These are phyloP conservation scores for Synergus itoensis DNA, from an alignment of 2,888 invertebrate species.

Conservation along the genomic window DNA sequence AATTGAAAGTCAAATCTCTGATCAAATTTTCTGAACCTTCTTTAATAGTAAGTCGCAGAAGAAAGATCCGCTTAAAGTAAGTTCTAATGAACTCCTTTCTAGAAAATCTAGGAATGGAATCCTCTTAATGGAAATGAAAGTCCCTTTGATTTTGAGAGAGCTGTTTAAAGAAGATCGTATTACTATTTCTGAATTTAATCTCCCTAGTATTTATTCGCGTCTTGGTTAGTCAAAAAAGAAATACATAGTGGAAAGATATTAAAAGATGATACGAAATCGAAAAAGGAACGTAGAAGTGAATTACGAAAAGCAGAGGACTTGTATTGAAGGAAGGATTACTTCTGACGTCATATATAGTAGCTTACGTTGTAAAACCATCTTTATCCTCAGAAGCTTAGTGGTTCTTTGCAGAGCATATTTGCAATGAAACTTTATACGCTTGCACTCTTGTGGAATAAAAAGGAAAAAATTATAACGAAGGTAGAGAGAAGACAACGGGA, in stretches of 20 bases:
- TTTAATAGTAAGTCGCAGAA: not conserved
- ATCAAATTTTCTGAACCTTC: not conserved
- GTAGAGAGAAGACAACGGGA: not conserved
- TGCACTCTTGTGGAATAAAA: not conserved
- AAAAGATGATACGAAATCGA: not conserved
- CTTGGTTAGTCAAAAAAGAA: not conserved
- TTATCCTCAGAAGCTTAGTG: conserved; percentile 1
- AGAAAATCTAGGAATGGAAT: conserved; percentile 15
- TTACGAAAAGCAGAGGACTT: not conserved
- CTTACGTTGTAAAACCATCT: not conserved
- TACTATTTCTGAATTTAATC: conserved; percentile 5
- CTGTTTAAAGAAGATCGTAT: conserved; percentile 13
- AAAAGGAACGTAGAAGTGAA: not conserved
- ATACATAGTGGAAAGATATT: not conserved
- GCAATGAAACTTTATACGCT: not conserved
- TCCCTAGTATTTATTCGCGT: not conserved
- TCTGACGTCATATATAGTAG: conserved; percentile 8
- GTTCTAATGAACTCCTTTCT: conserved; percentile 30
- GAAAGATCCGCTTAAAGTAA: conserved; percentile 32
- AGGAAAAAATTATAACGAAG: not conserved
- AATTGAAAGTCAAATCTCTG: not conserved
- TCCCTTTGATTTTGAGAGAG: conserved; percentile 1
- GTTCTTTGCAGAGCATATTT: not conserved
- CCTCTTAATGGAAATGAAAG: conserved; percentile 22
- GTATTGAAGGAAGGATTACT: conserved; percentile 37